Evolutionary conservation across 2,888 invertebrate species (phyloP).

Genomic region (Tachina lurida): DNA sequence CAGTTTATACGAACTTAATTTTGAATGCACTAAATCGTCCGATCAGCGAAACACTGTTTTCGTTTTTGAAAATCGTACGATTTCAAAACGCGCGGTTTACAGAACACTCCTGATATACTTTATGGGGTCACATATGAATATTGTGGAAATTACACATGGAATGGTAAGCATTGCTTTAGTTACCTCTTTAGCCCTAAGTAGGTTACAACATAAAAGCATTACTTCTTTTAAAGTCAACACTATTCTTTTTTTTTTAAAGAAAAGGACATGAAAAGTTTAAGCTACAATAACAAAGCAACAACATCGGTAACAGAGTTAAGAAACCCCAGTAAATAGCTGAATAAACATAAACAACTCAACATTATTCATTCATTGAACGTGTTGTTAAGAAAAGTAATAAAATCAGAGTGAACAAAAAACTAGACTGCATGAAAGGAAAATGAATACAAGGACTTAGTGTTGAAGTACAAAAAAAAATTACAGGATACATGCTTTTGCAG

Average conservation of each 20-base stretch:
- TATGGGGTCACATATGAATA: no score
- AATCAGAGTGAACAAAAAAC: neutral
- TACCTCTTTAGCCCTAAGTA: no score
- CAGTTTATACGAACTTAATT: no score
- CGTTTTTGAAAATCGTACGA: no score
- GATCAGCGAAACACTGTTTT: no score
- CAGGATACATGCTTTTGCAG: neutral
- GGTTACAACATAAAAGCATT: neutral
- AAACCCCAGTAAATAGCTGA: constrained; percentile 20
- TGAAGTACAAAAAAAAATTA: neutral
- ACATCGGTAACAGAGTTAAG: neutral
- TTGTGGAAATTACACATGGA: no score
- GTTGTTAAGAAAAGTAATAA: constrained; percentile 8
- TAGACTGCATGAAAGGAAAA: neutral
- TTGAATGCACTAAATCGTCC: no score
- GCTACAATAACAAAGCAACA: constrained; percentile 3
- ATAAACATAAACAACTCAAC: constrained; percentile 20
- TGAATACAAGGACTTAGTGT: constrained; percentile 16
- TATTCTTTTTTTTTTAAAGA: neutral
- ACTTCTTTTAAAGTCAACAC: constrained; percentile 13
- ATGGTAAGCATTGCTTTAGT: no score
- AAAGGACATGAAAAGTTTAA: constrained; percentile 1
- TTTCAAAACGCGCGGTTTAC: no score
- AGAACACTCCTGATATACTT: no score
- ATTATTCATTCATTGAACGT: constrained; percentile 21